phyloP scores from a whole-genome alignment of 2,113 vertebrate species.

The Megaleporinus macrocephalus region DNA sequence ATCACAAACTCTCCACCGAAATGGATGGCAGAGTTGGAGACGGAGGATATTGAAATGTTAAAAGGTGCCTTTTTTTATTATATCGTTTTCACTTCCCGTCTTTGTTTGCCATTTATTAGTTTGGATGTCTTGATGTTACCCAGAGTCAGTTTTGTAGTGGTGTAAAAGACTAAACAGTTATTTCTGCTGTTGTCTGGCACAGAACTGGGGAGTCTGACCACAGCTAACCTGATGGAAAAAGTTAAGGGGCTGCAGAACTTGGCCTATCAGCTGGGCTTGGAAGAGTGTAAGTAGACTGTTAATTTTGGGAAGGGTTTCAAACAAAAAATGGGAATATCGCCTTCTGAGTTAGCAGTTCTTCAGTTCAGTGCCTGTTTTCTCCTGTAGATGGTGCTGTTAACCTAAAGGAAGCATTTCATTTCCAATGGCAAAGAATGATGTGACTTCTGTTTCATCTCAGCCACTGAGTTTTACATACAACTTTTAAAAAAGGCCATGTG shows the following conservation, averaged over 20 bases:
- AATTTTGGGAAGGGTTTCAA: background rate
- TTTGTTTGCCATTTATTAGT: background rate
- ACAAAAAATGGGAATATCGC: background rate
- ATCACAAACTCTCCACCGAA: slow-evolving; percentile 95
- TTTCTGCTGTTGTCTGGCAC: slow-evolving; percentile 12
- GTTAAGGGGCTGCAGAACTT: slow-evolving; percentile 97
- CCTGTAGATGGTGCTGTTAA: slow-evolving; percentile 74
- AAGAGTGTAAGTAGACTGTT: slow-evolving; percentile 91
- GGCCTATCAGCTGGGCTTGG: slow-evolving; percentile 95
- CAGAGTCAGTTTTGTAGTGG: background rate
- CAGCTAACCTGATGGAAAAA: slow-evolving; percentile 98
- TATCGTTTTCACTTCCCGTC: background rate
- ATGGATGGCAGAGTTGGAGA: slow-evolving; percentile 98
- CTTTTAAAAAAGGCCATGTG: too few species aligned
- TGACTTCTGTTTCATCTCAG: too few species aligned
- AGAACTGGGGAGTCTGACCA: slow-evolving; percentile 97
- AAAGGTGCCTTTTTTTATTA: slow-evolving; percentile 80
- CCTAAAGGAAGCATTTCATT: slow-evolving; percentile 27
- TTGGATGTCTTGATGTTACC: background rate
- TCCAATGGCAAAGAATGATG: background rate
- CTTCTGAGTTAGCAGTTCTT: background rate
- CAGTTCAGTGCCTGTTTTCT: background rate
- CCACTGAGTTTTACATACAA: too few species aligned
- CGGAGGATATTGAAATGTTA: slow-evolving; percentile 97
- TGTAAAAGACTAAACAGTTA: background rate